Percentiles rank a stretch among this genome's conserved stretches.
These are phyloP conservation scores for Spondyliosoma cantharus DNA, from an alignment of 2,797 vertebrate species.

Conservation along the genomic window DNA sequence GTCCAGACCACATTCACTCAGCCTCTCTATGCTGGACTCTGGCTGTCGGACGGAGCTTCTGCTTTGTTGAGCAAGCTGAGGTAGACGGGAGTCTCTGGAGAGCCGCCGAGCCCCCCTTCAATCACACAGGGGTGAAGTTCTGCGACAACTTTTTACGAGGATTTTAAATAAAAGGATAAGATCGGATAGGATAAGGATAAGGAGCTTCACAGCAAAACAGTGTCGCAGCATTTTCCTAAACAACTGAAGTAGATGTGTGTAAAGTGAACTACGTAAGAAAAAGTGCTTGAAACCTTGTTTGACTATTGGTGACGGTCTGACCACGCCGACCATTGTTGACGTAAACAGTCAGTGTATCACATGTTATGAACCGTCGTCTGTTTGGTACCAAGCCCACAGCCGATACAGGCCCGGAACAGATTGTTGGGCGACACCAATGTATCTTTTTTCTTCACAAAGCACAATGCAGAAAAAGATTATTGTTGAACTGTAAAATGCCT, in stretches of 20 bases:
- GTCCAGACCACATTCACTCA: conserved; percentile 39
- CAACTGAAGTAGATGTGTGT: no score
- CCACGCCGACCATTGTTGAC: not conserved
- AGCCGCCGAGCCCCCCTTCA: not conserved
- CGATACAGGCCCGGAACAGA: no score
- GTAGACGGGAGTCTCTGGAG: not conserved
- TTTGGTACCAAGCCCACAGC: not conserved
- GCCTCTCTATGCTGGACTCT: conserved; percentile 46
- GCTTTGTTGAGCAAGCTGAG: conserved; percentile 23
- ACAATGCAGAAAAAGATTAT: no score
- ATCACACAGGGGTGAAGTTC: not conserved
- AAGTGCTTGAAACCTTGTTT: not conserved
- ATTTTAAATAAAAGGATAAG: no score
- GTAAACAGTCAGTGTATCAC: not conserved
- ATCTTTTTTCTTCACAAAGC: no score
- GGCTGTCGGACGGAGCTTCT: conserved; percentile 39
- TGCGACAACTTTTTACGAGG: not conserved
- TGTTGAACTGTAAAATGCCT: no score
- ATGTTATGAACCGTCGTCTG: not conserved
- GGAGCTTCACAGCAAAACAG: no score
- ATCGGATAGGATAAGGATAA: no score
- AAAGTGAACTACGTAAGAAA: not conserved
- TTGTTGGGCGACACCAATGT: no score
- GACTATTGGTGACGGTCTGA: not conserved
- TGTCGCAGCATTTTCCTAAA: no score